A percentile compares a stretch with the other conserved stretches of the same genome.
phyloP scores from a whole-genome alignment of 2,888 invertebrate genomes.

The Acronicta psi region DNA sequence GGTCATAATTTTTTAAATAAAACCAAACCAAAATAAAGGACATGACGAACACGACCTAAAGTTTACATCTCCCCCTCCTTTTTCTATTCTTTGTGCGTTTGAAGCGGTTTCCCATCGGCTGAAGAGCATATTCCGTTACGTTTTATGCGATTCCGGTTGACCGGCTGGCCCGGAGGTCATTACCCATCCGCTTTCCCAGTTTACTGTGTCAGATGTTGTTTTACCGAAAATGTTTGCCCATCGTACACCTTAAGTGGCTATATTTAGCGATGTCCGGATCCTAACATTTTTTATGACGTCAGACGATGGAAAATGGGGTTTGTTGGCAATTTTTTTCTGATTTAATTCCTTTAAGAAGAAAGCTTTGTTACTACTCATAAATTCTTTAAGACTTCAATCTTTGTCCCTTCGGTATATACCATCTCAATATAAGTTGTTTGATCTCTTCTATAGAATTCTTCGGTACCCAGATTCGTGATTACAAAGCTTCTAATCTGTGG shows the following conservation, averaged over 20 bases:
- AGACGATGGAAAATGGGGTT: constrained; percentile 34
- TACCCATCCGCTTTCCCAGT: constrained; percentile 59
- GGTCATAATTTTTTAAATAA: constrained; percentile 18
- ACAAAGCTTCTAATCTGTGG: constrained; percentile 39
- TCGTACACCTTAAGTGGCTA: constrained; percentile 44
- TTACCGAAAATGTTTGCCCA: constrained; percentile 52
- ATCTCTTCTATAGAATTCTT: constrained; percentile 38
- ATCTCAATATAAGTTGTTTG: constrained; percentile 41
- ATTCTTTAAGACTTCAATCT: constrained; percentile 39
- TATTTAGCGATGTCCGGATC: constrained; percentile 53
- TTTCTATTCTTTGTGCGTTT: constrained; percentile 45
- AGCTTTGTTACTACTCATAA: constrained; percentile 47
- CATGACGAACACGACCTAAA: constrained; percentile 30
- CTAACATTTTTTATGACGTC: constrained; percentile 49
- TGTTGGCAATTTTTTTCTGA: constrained; percentile 42
- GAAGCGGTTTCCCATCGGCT: constrained; percentile 50
- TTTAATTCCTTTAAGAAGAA: constrained; percentile 46
- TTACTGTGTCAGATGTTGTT: constrained; percentile 58
- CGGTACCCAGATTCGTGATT: constrained; percentile 39
- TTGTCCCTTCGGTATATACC: constrained; percentile 22
- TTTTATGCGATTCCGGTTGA: constrained; percentile 62
- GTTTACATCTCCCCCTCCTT: constrained; percentile 29
- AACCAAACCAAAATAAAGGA: constrained; percentile 20
- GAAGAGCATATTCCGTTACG: constrained; percentile 58
- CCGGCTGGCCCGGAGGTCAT: constrained; percentile 60